These are phyloP conservation scores for Clarias platycephalus DNA, from an alignment of 2,797 vertebrate species.

Conservation along the genomic window DNA sequence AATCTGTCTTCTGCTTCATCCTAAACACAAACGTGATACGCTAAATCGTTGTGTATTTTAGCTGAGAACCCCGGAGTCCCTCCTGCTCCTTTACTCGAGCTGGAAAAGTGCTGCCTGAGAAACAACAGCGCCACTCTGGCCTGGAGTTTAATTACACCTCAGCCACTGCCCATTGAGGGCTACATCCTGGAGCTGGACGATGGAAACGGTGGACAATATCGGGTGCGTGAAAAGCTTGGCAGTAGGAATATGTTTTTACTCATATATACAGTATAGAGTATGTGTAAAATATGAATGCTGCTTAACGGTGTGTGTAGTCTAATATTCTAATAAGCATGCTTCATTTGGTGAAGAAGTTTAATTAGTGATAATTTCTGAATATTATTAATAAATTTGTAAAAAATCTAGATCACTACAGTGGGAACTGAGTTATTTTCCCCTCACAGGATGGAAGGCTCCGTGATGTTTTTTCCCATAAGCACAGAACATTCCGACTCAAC, in stretches of 20 bases:
- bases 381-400: no score
- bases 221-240: constrained; percentile 73
- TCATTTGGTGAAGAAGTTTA: background rate
- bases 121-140: constrained; percentile 97
- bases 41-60: constrained; percentile 46
- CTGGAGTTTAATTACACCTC: constrained; percentile 85
- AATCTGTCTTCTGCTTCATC: background rate
- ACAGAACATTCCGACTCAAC: constrained; percentile 15
- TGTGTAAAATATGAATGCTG: background rate
- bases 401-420: background rate
- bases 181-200: constrained; percentile 97
- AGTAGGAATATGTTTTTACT: no score
- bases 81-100: constrained; percentile 85
- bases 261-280: no score
- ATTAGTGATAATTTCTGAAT: background rate
- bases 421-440: background rate
- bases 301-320: background rate
- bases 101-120: constrained; percentile 94
- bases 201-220: constrained; percentile 92
- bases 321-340: background rate
- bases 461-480: background rate
- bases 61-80: constrained; percentile 81
- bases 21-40: background rate
- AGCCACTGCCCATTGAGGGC: constrained; percentile 84
- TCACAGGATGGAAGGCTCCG: background rate